Base-by-base conservation (phyloP, 2,888 invertebrate genomes). In the Euclidia mi region DNA sequence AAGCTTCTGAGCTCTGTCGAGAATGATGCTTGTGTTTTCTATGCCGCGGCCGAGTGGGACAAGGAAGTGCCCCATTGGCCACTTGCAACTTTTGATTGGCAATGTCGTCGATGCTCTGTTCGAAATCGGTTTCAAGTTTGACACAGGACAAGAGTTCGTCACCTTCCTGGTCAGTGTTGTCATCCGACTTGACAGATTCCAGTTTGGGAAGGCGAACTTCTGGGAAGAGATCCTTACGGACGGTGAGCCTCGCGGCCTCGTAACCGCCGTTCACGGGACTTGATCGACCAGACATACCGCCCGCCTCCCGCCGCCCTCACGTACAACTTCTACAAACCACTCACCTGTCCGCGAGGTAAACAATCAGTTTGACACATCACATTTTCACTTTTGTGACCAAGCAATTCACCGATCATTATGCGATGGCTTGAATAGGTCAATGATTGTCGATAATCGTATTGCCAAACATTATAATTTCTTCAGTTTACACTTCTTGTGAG, bases 321-420 rank as follows among this genome's bases (percentile, higher is more conserved):
- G 84, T 87, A 87, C 91, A 90, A 91, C 93, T 93, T 91, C 91
- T 91, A 91, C 88, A 87, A 89, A 85, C 91, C 92, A 88, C 90
- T 93, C 94, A 93, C 93, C 94, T 94, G 93, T 91, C 92, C 88
- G 91, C 85, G 94, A 94, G 87, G 94, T 94, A 94, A 94, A 94
- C 94, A 94, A 94, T 94, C 94, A 84, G 88, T 94, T 94, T 94
- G 94, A 94, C 94, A 94, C 94, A 94, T 94, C 94, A 94, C 94
- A 94, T 94, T 94, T 94, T 94, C 94, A 94, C 93, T 94, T 93
- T 93, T 91, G 89, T 89, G 87, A 85, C 83, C 82, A 83, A 85
- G 85, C 82, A 85, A 88, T 88, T 83, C 83, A 86, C 86, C 83
- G 83, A 89, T 87, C 82, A 83, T 87, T 85, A 83, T 61, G 80